Conservation (phyloP, 2,888 invertebrate species). For the Choreutis nemorana region DNA sequence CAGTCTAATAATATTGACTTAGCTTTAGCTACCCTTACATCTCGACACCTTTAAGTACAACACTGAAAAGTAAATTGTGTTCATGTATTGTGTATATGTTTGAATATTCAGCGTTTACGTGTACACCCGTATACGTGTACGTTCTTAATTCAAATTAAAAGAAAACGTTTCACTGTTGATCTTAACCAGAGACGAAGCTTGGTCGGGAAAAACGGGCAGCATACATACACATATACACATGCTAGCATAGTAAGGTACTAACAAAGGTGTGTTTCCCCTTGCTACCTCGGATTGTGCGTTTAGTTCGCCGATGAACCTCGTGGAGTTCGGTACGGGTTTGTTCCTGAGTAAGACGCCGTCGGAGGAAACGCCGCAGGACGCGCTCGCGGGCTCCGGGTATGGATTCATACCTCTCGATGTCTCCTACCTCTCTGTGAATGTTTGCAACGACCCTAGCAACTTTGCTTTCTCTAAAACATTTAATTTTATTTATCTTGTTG, state of each 20-base stretch:
- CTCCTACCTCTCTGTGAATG: slow-evolving; percentile 40
- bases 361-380: slow-evolving; percentile 82
- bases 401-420: slow-evolving; percentile 59
- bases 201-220: slow-evolving; percentile 9
- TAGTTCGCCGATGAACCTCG: slow-evolving; percentile 93
- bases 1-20: no score
- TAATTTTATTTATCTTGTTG: no score
- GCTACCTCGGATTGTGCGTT: slow-evolving; percentile 53
- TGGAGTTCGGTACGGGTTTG: slow-evolving; percentile 94
- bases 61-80: no score
- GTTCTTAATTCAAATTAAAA: no score
- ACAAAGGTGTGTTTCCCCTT: slow-evolving; percentile 49
- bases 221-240: slow-evolving; percentile 31
- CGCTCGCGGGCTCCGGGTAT: slow-evolving; percentile 70
- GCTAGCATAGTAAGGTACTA: slow-evolving; percentile 25
- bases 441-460: no score
- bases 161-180: not conserved
- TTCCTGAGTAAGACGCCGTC: slow-evolving; percentile 92
- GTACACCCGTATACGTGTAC: no score
- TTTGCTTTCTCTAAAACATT: slow-evolving; percentile 13
- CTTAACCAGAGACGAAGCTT: not conserved
- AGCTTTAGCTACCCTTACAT: no score
- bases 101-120: no score
- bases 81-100: no score
- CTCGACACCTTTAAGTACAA: no score